Percentiles rank a stretch among this genome's conserved stretches.
These are phyloP conservation scores for Tribolium madens DNA, from an alignment of 1,140 invertebrate genomes.

Conservation along the genomic window DNA sequence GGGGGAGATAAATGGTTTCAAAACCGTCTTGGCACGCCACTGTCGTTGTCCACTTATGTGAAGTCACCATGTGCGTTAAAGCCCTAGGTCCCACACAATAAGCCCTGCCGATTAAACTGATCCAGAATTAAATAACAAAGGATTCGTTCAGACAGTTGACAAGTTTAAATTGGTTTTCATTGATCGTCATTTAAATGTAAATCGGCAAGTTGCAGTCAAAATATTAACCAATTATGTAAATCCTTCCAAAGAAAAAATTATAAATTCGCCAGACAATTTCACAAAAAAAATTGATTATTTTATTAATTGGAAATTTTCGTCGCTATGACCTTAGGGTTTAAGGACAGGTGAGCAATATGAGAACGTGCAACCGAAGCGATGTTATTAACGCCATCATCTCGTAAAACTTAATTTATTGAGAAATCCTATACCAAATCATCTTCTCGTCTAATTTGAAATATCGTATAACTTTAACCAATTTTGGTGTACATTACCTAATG, in stretches of 20 bases:
- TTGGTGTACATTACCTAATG: constrained; percentile 39
- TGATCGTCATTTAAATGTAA: constrained; percentile 65
- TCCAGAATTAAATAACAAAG: constrained; percentile 65
- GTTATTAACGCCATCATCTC: constrained; percentile 38
- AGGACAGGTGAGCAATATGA: constrained; percentile 39
- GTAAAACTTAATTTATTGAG: constrained; percentile 34
- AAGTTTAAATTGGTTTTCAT: constrained; percentile 66
- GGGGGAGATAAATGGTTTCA: too few relatives aligned
- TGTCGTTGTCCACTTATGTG: constrained; percentile 56
- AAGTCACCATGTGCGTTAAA: constrained; percentile 57
- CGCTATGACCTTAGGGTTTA: constrained; percentile 13
- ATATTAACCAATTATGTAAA: constrained; percentile 65
- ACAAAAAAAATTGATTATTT: background rate
- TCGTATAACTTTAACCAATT: constrained; percentile 33
- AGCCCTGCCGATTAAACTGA: constrained; percentile 61
- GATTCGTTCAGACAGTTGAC: constrained; percentile 65
- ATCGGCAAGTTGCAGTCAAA: constrained; percentile 64
- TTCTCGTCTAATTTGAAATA: constrained; percentile 41
- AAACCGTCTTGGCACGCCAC: background rate
- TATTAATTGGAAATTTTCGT: constrained; percentile 26
- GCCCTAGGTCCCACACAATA: constrained; percentile 38
- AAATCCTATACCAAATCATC: constrained; percentile 33
- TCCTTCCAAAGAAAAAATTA: constrained; percentile 35
- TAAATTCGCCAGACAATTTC: constrained; percentile 33
- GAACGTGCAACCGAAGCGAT: constrained; percentile 3